These are phyloP conservation scores for Sebastes diploproa DNA, from an alignment of 2,797 vertebrate genomes.

Conservation along the genomic window DNA sequence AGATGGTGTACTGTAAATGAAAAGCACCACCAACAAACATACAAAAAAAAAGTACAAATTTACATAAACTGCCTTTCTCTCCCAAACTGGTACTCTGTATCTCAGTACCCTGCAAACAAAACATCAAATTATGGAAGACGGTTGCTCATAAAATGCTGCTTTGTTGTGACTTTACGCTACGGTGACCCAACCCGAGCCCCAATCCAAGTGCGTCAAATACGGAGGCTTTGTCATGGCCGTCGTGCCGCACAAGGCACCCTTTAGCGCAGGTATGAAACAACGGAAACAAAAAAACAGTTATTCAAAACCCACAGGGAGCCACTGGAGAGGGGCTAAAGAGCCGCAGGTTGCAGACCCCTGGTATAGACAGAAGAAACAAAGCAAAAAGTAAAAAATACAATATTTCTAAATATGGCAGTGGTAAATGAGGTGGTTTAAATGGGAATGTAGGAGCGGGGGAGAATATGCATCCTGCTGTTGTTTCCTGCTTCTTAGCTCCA, in stretches of 20 bases:
- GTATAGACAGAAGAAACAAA: background rate
- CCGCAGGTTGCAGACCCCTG: too few species aligned
- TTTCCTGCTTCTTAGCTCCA: background rate
- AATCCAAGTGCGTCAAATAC: too few species aligned
- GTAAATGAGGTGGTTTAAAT: background rate
- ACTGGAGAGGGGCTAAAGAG: too few species aligned
- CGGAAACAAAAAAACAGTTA: too few species aligned
- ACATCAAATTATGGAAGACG: background rate
- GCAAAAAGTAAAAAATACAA: background rate
- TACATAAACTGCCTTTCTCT: background rate
- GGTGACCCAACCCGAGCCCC: background rate
- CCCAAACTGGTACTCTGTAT: background rate
- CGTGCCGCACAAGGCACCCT: too few species aligned
- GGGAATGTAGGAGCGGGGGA: background rate
- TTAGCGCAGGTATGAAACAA: too few species aligned
- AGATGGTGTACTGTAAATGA: background rate
- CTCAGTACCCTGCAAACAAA: background rate
- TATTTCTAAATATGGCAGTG: background rate
- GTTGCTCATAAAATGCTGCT: background rate
- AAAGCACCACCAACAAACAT: background rate
- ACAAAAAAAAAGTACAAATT: too few species aligned
- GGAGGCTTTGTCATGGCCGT: too few species aligned
- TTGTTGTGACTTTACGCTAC: background rate
- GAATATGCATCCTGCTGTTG: background rate
- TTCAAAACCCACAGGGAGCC: too few species aligned